These are phyloP conservation scores for Bembecia ichneumoniformis DNA, from an alignment of 2,888 invertebrate species.

Conservation along the genomic window DNA sequence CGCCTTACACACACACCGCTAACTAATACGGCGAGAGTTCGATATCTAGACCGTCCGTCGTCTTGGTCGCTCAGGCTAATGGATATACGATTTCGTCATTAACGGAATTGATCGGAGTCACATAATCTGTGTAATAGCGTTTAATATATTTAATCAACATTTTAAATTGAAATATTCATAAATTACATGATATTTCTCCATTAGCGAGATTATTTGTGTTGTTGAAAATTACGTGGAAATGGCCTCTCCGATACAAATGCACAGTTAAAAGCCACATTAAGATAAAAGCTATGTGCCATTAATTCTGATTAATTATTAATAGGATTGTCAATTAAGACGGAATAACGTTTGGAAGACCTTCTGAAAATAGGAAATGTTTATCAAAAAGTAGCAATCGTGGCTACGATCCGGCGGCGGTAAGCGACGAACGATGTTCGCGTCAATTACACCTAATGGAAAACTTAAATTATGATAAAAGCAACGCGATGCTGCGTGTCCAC, in stretches of 20 bases:
- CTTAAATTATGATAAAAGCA: constrained; percentile 73
- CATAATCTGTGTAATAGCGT: constrained; percentile 21
- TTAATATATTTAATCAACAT: constrained; percentile 23
- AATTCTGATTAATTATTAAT: constrained; percentile 67
- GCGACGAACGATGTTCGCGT: constrained; percentile 71
- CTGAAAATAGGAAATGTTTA: constrained; percentile 64
- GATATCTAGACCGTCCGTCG: constrained; percentile 23
- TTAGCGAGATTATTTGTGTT: constrained; percentile 47
- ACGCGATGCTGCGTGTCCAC: constrained; percentile 38
- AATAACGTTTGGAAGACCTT: constrained; percentile 45
- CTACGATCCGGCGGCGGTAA: constrained; percentile 53
- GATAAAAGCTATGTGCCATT: constrained; percentile 63
- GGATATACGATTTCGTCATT: constrained; percentile 32
- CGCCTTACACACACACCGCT: constrained; percentile 4
- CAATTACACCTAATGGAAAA: constrained; percentile 72
- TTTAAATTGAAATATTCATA: constrained; percentile 47
- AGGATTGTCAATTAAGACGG: constrained; percentile 63
- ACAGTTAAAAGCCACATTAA: constrained; percentile 63
- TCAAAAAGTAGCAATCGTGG: constrained; percentile 63
- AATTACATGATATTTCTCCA: constrained; percentile 58
- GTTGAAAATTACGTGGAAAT: constrained; percentile 56
- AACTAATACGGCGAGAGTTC: constrained; percentile 16
- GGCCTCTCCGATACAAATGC: constrained; percentile 58
- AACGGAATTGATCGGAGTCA: constrained; percentile 30
- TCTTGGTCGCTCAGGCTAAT: constrained; percentile 30